Percentiles rank a stretch among this genome's conserved stretches.
phyloP scores from a whole-genome alignment of 2,888 invertebrate species.

The Acrobasis suavella region DNA sequence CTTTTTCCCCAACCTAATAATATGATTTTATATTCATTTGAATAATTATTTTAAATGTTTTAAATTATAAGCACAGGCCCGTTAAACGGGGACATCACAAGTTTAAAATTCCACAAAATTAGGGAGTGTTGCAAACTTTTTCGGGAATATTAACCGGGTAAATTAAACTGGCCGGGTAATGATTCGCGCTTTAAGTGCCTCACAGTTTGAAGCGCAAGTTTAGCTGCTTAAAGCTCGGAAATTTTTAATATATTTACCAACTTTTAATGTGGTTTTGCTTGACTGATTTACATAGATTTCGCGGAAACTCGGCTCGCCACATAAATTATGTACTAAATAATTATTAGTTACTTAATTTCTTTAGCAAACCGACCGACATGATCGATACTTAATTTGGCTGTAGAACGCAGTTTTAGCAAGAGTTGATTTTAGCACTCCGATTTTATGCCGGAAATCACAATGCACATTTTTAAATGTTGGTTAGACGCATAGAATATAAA shows the following conservation, averaged over 20 bases:
- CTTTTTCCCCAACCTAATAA: too few relatives aligned
- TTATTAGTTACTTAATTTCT: too few relatives aligned
- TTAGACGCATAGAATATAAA: too few relatives aligned
- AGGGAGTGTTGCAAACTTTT: constrained; percentile 34
- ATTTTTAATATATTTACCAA: constrained; percentile 14
- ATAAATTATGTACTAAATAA: too few relatives aligned
- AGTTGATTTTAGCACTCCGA: too few relatives aligned
- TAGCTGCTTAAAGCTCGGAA: constrained; percentile 4
- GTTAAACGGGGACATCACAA: constrained; percentile 5
- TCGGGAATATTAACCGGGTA: constrained; percentile 48
- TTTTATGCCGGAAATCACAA: too few relatives aligned
- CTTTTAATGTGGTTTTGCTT: constrained; percentile 16
- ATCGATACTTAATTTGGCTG: too few relatives aligned
- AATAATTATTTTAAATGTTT: constrained; percentile 1
- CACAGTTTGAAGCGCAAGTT: constrained; percentile 15
- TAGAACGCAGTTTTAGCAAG: too few relatives aligned
- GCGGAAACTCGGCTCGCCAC: too few relatives aligned
- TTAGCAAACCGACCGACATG: too few relatives aligned
- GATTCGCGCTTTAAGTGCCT: constrained; percentile 17
- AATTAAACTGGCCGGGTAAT: constrained; percentile 45
- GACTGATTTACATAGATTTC: neutral
- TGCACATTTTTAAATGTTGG: too few relatives aligned
- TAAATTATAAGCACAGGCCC: neutral
- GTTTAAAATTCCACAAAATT: constrained; percentile 12
- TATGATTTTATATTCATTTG: too few relatives aligned